Evolutionary conservation across 2,113 vertebrate species (phyloP), one percentile per base, ranked within the genome.

Genomic region (Ginglymostoma cirratum): DNA sequence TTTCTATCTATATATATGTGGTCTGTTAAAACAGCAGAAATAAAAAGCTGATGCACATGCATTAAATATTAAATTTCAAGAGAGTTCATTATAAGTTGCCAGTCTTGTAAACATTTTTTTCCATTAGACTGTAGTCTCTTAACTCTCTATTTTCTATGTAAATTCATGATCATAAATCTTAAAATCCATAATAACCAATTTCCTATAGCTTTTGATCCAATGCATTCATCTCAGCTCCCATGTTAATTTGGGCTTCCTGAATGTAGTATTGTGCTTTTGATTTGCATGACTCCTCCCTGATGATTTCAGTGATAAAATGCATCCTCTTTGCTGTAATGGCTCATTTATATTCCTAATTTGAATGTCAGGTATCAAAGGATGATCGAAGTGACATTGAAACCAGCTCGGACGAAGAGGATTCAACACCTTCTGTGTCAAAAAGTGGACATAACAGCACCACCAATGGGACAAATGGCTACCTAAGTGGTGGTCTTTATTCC

Each of bases 321-420:
- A 23, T 55, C 15, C 72, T 66, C 7, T 96, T n/a, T 80, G 95
- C 1, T 14, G 1, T 52, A 1, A 67, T 83, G 2, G 5, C 42
- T 86, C 24, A 42, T 27, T 66, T 27, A 15, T 8, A 86, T 65
- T 45, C 52, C 45, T n/a, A 83, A n/a, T 69, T 42, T 95, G 24
- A 52, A 95, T 52, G 30, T 95, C 97, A 99, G 99, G 98, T 99
- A 96, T 98, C 98, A 96, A 99, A 99, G 97, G 99, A 99, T 96
- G 98, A 98, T 96, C 98, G 98, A 96, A 99, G 99, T 95, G 99
- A 99, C 96, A 98, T 99, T 27, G 99, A 99, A 97, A 99, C 98
- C 96, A 99, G 99, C 97, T 99, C 99, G 92, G 99, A 99, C 66
- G 99, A 99, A 96, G 99, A 99, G 10, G 98, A 98, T 96, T 97